Base-by-base conservation (phyloP, 2,888 invertebrate species). In the Auanema sp. region DNA sequence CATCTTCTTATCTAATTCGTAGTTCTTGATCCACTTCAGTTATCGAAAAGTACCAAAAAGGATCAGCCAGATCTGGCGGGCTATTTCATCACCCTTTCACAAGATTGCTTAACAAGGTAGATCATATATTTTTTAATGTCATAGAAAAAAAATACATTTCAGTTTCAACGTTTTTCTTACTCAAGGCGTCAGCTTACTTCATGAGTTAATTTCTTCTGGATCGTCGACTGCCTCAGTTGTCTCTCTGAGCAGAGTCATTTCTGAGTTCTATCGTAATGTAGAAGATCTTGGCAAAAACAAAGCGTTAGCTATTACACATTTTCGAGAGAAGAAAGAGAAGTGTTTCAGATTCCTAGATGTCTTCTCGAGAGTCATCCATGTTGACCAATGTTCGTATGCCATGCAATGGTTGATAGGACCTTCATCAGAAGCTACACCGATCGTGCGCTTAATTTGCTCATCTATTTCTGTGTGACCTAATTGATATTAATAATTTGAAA, bases 371-470 rank as follows among this genome's bases (percentile, higher is more conserved):
- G 66, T 83, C 11, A 53, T 83, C 25, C 79, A 80, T 65, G 69
- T 79, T 1, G 82, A 82, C 57, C 76, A 79, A 52, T 69, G 74
- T 2, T 65, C 71, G 8, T 81, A 80, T 52, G 79, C 79, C 1
- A 65, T 76, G 14, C 79, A 81, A 59, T 69, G 81, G 64, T 47
- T 81, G 3, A 69, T 68, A 33, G 81, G 79, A 10, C 73, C 76
- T 14, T 75, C 79, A 14, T 68, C 77, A 10, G 70, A 77, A 11
- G 78, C 79, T 0, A 81, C 81, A 16, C 79, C 78, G 2, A 71
- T 79, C 14, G 70, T 79, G 23, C 62, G 71, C n/a, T 64, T 79
- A 52, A 61, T 81, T 49, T 66, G 71, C 57, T 72, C 73, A 14
- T 73, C 69, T 12, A 78, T 81, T 33, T 70, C 76, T 49, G 79